A percentile compares a stretch with the other conserved stretches of the same genome.
These are phyloP conservation scores for Elymnias hypermnestra DNA, from an alignment of 1,140 invertebrate species.

Conservation along the genomic window DNA sequence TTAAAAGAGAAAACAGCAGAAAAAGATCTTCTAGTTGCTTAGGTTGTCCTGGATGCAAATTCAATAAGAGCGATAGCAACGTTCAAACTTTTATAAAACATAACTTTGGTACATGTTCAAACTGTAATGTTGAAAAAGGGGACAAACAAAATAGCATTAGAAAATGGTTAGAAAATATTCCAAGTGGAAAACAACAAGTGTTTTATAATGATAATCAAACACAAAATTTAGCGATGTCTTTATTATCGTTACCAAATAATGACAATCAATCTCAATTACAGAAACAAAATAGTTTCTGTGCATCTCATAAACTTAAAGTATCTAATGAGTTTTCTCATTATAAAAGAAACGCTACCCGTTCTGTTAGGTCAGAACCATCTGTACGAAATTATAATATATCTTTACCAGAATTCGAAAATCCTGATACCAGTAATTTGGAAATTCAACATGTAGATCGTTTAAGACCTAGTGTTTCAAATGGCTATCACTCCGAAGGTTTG, in stretches of 20 bases:
- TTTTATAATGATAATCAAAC: constrained; percentile 35
- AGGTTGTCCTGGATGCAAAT: constrained; percentile 81
- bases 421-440: too few species aligned
- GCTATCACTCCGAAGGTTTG: constrained; percentile 34
- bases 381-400: constrained; percentile 59
- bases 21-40: constrained; percentile 73
- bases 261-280: constrained; percentile 38
- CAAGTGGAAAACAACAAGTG: constrained; percentile 64
- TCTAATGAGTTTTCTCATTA: constrained; percentile 28
- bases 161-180: constrained; percentile 87
- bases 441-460: constrained; percentile 45
- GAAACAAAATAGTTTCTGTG: constrained; percentile 54
- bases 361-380: constrained; percentile 31
- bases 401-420: constrained; percentile 50
- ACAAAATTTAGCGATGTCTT: constrained; percentile 48
- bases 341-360: constrained; percentile 43
- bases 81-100: constrained; percentile 60
- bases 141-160: constrained; percentile 85
- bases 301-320: constrained; percentile 26
- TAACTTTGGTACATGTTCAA: constrained; percentile 67
- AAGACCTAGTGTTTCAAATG: constrained; percentile 37
- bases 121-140: constrained; percentile 70
- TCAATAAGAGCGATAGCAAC: constrained; percentile 46
- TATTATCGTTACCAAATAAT: constrained; percentile 43
- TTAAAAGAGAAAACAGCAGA: constrained; percentile 77